These are phyloP conservation scores for Prolemur simus DNA, from an alignment of 2,113 vertebrate genomes.

Conservation along the genomic window DNA sequence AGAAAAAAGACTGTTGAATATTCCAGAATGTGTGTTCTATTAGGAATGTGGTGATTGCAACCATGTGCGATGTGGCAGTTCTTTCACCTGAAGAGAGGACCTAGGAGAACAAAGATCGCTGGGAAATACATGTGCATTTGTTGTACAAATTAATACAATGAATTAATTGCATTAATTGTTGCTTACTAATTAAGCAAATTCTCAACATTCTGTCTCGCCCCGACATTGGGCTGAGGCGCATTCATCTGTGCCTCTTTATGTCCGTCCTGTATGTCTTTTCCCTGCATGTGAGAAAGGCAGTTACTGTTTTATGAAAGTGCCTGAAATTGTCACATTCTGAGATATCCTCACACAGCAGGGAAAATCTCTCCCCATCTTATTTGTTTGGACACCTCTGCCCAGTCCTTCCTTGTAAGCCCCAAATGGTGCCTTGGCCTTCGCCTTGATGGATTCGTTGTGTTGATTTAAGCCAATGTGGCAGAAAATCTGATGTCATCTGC, in stretches of 20 bases:
- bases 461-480: slow-evolving; percentile 75
- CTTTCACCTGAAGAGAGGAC: neutral
- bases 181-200: neutral
- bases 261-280: neutral
- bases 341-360: slow-evolving; percentile 36
- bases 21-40: slow-evolving; percentile 34
- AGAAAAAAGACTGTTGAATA: neutral
- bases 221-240: neutral
- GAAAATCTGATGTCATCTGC: slow-evolving; percentile 81
- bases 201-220: neutral
- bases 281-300: neutral
- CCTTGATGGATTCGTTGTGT: slow-evolving; percentile 40
- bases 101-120: neutral
- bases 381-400: slow-evolving; percentile 58
- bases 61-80: neutral
- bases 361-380: slow-evolving; percentile 9
- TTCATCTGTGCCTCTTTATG: neutral
- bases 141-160: neutral
- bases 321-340: slow-evolving; percentile 28
- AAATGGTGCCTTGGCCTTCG: slow-evolving; percentile 66
- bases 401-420: slow-evolving; percentile 46
- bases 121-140: neutral
- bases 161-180: neutral
- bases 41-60: neutral
- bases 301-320: neutral